These are phyloP conservation scores for Scaptomyza caliginosa DNA, from an alignment of 2,888 invertebrate species.

Conservation along the genomic window DNA sequence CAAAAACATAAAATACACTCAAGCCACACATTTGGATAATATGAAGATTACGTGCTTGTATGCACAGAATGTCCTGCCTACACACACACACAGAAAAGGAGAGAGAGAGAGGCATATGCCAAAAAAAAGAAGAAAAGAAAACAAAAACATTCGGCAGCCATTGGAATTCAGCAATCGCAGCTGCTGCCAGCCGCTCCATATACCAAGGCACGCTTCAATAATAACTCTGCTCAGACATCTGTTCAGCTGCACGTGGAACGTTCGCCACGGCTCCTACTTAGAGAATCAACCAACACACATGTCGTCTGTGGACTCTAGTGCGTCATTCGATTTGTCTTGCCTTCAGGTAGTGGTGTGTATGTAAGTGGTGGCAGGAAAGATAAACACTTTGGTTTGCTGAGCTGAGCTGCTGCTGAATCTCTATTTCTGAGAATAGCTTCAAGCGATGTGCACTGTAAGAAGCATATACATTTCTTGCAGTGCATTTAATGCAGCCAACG, in stretches of 20 bases:
- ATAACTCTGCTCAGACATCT: slow-evolving; percentile 49
- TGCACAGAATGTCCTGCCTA: slow-evolving; percentile 22
- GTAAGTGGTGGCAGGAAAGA: background rate
- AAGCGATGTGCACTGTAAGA: background rate
- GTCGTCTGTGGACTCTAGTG: slow-evolving; percentile 29
- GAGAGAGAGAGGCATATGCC: slow-evolving; percentile 2
- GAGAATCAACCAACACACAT: slow-evolving; percentile 20
- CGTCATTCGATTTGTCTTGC: slow-evolving; percentile 47
- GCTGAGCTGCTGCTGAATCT: slow-evolving; percentile 8
- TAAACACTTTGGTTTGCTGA: slow-evolving; percentile 5
- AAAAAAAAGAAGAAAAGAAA: slow-evolving; percentile 13
- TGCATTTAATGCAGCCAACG: background rate
- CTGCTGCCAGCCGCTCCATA: slow-evolving; percentile 34
- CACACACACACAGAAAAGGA: slow-evolving; percentile 4
- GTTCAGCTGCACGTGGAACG: slow-evolving; percentile 47
- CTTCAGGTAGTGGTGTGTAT: slow-evolving; percentile 32
- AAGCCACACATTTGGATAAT: slow-evolving; percentile 35
- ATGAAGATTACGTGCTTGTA: slow-evolving; percentile 10
- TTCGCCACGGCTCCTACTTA: slow-evolving; percentile 10
- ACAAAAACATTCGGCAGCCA: slow-evolving; percentile 34
- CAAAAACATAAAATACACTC: slow-evolving; percentile 15
- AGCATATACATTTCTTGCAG: background rate
- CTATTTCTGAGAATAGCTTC: background rate
- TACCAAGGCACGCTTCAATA: slow-evolving; percentile 44
- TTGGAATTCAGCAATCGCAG: slow-evolving; percentile 44